phyloP scores from a whole-genome alignment of 2,113 vertebrate genomes.

The Psophia crepitans region DNA sequence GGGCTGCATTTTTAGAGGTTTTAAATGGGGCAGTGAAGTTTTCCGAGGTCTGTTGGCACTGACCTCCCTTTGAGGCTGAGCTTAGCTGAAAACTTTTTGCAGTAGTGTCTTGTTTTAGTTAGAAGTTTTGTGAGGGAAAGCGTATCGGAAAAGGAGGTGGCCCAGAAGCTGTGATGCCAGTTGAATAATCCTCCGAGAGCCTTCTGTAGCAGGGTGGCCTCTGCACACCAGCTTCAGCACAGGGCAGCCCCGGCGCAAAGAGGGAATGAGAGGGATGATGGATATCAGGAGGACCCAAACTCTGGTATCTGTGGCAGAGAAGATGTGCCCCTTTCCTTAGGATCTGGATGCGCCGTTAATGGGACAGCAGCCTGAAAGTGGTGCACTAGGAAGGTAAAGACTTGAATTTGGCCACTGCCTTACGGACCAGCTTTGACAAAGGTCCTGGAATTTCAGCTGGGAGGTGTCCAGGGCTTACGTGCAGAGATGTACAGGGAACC shows the following conservation, averaged over 20 bases:
- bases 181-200: neutral
- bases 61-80: neutral
- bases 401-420: neutral
- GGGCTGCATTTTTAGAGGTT: neutral
- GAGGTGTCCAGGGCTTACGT: neutral
- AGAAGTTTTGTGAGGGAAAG: neutral
- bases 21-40: neutral
- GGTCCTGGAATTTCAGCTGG: neutral
- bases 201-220: neutral
- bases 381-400: neutral
- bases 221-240: neutral
- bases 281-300: neutral
- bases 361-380: neutral
- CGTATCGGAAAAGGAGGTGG: neutral
- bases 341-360: neutral
- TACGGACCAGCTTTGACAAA: neutral
- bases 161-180: neutral
- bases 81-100: neutral
- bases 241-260: rapidly evolving
- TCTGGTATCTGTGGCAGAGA: neutral
- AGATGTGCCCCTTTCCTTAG: neutral
- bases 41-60: neutral
- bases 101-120: neutral
- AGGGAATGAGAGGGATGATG: neutral
- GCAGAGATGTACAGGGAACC: neutral